Percentiles rank a stretch among this genome's conserved stretches.
Evolutionary conservation across 1,140 invertebrate genomes (phyloP).

Genomic region (Panagrolaimus sp.): DNA sequence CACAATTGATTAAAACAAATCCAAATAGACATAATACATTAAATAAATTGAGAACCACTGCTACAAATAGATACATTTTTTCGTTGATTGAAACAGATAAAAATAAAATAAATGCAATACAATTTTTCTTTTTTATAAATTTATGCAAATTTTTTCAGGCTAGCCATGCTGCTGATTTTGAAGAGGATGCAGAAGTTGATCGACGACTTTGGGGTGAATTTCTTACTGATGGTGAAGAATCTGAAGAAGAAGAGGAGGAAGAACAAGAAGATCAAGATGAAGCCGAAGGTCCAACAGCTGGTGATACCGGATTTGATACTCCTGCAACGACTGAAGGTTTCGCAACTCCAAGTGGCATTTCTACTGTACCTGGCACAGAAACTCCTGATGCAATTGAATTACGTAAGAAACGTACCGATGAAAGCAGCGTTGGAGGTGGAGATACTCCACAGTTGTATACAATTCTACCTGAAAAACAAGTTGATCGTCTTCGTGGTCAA

Average conservation of each 20-base stretch:
- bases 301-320: slow-evolving; percentile 56
- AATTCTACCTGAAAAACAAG: slow-evolving; percentile 85
- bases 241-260: slow-evolving; percentile 66
- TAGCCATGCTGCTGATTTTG: slow-evolving; percentile 21
- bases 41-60: too few relatives aligned
- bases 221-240: slow-evolving; percentile 76
- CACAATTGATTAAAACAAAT: too few relatives aligned
- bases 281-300: slow-evolving; percentile 60
- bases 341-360: slow-evolving; percentile 87
- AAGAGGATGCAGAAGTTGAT: slow-evolving; percentile 80
- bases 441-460: slow-evolving; percentile 80
- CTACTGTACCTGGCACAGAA: slow-evolving; percentile 89
- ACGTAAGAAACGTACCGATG: slow-evolving; percentile 90
- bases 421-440: slow-evolving; percentile 69
- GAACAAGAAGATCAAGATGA: slow-evolving; percentile 60
- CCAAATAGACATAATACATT: too few relatives aligned
- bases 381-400: slow-evolving; percentile 97
- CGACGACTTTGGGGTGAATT: slow-evolving; percentile 91
- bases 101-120: too few relatives aligned
- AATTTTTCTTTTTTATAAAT: not conserved
- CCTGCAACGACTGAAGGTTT: slow-evolving; percentile 62
- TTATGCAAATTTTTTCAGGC: slow-evolving; percentile 22
- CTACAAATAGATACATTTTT: too few relatives aligned
- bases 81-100: too few relatives aligned
- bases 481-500: slow-evolving; percentile 76